Percentiles rank a stretch among this genome's conserved stretches.
These are phyloP conservation scores for Gallinago media DNA, from an alignment of 2,113 vertebrate genomes.

Conservation along the genomic window DNA sequence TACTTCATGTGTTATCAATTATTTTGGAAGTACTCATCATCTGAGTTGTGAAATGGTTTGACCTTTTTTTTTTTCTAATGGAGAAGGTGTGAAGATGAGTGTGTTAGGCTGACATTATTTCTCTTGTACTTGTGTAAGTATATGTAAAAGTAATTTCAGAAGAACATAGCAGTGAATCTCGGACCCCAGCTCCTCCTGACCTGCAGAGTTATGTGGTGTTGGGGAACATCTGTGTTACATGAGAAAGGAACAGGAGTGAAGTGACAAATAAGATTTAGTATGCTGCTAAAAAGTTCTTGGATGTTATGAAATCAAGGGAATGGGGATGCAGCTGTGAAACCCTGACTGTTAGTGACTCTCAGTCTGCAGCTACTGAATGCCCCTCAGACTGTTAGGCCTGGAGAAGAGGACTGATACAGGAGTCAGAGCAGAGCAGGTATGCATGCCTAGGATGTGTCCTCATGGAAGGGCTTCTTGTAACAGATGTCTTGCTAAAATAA, in stretches of 20 bases:
- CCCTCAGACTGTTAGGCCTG: neutral
- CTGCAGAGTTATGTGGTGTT: neutral
- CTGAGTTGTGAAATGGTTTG: constrained; percentile 60
- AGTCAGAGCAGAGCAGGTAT: neutral
- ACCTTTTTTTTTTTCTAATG: neutral
- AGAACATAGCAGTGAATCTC: neutral
- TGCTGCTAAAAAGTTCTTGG: neutral
- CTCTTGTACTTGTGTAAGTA: neutral
- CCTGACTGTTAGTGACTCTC: neutral
- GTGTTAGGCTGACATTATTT: constrained; percentile 5
- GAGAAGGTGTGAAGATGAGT: neutral
- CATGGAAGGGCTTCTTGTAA: neutral
- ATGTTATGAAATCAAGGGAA: neutral
- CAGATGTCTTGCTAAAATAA: neutral
- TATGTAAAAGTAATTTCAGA: neutral
- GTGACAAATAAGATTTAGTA: neutral
- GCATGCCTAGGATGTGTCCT: neutral
- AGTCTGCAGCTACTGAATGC: neutral
- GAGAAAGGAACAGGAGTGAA: neutral
- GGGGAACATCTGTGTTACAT: neutral
- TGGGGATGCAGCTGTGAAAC: neutral
- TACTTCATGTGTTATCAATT: constrained; percentile 69
- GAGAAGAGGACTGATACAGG: neutral
- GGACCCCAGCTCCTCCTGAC: neutral
- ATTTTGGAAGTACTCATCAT: constrained; percentile 53